phyloP scores from a whole-genome alignment of 2,888 invertebrate genomes.

The Callosobruchus maculatus region DNA sequence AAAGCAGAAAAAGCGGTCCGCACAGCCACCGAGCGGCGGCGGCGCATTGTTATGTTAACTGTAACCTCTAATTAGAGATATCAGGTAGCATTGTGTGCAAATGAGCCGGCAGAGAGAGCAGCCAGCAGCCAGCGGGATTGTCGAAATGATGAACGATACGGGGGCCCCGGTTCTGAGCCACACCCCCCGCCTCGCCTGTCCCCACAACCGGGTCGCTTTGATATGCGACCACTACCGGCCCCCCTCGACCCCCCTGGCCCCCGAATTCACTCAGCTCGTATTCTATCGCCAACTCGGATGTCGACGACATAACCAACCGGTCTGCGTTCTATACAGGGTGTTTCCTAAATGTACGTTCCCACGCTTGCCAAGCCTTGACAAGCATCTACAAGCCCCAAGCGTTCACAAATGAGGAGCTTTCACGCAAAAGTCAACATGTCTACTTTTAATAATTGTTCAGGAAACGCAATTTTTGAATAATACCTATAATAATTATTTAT shows the following conservation, averaged over 20 bases:
- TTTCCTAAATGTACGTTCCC: not conserved
- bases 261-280: not conserved
- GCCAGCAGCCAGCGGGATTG: too few relatives aligned
- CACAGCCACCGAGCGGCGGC: conserved; percentile 3
- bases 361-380: too few relatives aligned
- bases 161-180: conserved; percentile 4
- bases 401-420: too few relatives aligned
- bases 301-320: too few relatives aligned
- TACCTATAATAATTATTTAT: too few relatives aligned
- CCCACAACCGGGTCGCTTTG: conserved; percentile 1
- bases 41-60: conserved; percentile 41
- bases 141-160: conserved; percentile 29
- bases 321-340: not conserved
- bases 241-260: too few relatives aligned
- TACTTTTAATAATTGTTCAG: too few relatives aligned
- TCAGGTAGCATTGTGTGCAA: conserved; percentile 40
- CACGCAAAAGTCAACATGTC: too few relatives aligned
- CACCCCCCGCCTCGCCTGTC: not conserved
- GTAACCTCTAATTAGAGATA: conserved; percentile 42
- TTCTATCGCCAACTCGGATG: not conserved
- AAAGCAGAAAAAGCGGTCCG: not conserved
- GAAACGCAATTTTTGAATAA: too few relatives aligned
- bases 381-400: too few relatives aligned
- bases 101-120: conserved; percentile 33
- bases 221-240: conserved; percentile 18